Conservation (phyloP, 2,888 invertebrate genomes). For the Caenorhabditis sp. region DNA sequence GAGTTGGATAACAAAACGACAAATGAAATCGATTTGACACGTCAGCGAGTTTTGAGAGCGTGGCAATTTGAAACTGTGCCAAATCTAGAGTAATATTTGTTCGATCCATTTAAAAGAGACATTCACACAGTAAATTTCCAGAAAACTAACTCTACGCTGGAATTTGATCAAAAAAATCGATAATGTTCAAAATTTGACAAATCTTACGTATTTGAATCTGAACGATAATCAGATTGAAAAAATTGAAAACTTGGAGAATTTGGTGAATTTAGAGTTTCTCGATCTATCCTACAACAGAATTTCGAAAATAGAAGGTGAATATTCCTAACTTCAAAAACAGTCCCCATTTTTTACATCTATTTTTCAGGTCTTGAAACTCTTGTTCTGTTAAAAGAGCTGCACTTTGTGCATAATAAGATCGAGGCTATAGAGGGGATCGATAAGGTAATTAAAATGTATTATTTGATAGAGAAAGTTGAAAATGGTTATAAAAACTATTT, state of each 20-base stretch:
- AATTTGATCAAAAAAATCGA: slow-evolving; percentile 94
- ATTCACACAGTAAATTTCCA: slow-evolving; percentile 1
- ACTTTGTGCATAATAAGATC: slow-evolving; percentile 74
- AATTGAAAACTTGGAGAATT: slow-evolving; percentile 86
- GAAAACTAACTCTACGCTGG: slow-evolving; percentile 77
- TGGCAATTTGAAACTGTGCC: slow-evolving; percentile 27
- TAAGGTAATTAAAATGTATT: slow-evolving; percentile 73
- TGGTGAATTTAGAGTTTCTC: slow-evolving; percentile 88
- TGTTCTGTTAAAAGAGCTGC: slow-evolving; percentile 71
- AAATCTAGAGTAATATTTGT: slow-evolving; percentile 17
- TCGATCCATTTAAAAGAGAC: not conserved
- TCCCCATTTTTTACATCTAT: too few species aligned
- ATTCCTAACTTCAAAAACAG: too few species aligned
- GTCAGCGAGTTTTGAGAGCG: slow-evolving; percentile 24
- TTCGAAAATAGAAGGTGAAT: slow-evolving; percentile 71
- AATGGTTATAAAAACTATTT: slow-evolving; percentile 4
- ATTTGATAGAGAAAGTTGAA: slow-evolving; percentile 1
- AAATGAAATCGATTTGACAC: slow-evolving; percentile 23
- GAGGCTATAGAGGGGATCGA: slow-evolving; percentile 72
- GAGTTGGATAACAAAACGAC: slow-evolving; percentile 11
- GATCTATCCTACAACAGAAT: slow-evolving; percentile 93
- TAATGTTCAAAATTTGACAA: slow-evolving; percentile 80
- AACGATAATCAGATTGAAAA: slow-evolving; percentile 85
- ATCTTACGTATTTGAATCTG: slow-evolving; percentile 85
- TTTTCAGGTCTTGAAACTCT: slow-evolving; percentile 65